These are phyloP conservation scores for Toxonevra muliebris DNA, from an alignment of 2,888 invertebrate species.

Conservation along the genomic window DNA sequence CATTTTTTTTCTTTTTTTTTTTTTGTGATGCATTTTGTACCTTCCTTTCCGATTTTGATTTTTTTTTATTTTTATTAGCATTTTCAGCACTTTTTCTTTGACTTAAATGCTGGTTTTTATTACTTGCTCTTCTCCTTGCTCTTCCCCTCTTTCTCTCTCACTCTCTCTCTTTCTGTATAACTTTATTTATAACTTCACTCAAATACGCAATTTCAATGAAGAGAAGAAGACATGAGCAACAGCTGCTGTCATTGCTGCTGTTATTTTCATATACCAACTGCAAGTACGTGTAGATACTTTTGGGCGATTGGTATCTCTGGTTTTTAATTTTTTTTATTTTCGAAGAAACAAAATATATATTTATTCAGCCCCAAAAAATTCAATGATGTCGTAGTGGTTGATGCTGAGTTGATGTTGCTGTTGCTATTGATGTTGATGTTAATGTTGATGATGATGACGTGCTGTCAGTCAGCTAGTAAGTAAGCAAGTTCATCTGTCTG, in stretches of 20 bases:
- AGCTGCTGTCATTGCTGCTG: conserved; percentile 11
- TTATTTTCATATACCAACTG: conserved; percentile 3
- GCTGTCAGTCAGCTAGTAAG: conserved; percentile 43
- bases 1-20: conserved; percentile 10
- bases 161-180: conserved; percentile 33
- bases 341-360: conserved; percentile 35
- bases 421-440: conserved; percentile 36
- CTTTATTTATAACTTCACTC: conserved; percentile 59
- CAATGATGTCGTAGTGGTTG: conserved; percentile 39
- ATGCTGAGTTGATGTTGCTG: conserved; percentile 20
- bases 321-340: conserved; percentile 31
- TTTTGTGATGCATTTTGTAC: conserved; percentile 15
- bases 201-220: conserved; percentile 49
- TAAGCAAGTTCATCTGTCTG: conserved; percentile 18
- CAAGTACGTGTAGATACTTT: not conserved
- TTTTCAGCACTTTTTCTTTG: no score
- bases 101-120: no score
- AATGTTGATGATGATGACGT: conserved; percentile 48
- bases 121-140: no score
- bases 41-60: conserved; percentile 11
- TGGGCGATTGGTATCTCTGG: conserved; percentile 43
- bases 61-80: no score
- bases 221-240: not conserved
- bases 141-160: conserved; percentile 10
- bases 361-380: conserved; percentile 56